Evolutionary conservation across 1,140 invertebrate species (phyloP).

Genomic region (Nomia melanderi): DNA sequence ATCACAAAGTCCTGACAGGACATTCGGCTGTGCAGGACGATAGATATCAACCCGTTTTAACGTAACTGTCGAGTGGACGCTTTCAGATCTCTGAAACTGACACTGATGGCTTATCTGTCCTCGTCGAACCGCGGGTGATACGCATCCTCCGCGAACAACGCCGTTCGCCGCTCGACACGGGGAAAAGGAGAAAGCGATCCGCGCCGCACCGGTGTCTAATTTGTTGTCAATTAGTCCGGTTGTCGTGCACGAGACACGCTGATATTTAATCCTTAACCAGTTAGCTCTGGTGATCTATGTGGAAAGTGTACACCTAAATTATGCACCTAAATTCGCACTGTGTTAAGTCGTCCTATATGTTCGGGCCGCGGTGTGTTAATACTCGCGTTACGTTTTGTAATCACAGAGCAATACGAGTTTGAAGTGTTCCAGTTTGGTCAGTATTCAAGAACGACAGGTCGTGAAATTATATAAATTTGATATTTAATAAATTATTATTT

Average conservation of each 20-base stretch:
- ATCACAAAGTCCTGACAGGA: slow-evolving; percentile 74
- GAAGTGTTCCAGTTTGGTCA: too few species aligned
- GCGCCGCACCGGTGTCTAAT: slow-evolving; percentile 30
- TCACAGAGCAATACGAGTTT: too few species aligned
- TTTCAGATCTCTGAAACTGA: slow-evolving; percentile 76
- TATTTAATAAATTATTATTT: too few species aligned
- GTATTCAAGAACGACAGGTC: too few species aligned
- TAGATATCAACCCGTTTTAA: slow-evolving; percentile 77
- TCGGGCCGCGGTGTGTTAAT: too few species aligned
- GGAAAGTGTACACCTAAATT: too few species aligned
- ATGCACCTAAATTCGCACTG: too few species aligned
- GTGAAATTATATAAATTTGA: too few species aligned
- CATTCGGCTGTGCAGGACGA: slow-evolving; percentile 70
- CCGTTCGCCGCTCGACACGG: slow-evolving; percentile 18
- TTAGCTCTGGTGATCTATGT: too few species aligned
- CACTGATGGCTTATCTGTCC: slow-evolving; percentile 76
- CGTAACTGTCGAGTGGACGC: slow-evolving; percentile 77
- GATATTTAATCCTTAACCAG: too few species aligned
- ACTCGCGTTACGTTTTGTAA: too few species aligned
- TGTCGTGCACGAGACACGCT: not conserved
- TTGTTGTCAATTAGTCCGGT: slow-evolving; percentile 19
- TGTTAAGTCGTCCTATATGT: too few species aligned
- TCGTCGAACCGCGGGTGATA: slow-evolving; percentile 39
- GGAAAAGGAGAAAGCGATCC: slow-evolving; percentile 5
- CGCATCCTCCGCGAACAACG: slow-evolving; percentile 29